Evolutionary conservation across 2,797 vertebrate genomes (phyloP), one percentile per base, ranked within the genome.

Genomic region (Erethizon dorsatum): DNA sequence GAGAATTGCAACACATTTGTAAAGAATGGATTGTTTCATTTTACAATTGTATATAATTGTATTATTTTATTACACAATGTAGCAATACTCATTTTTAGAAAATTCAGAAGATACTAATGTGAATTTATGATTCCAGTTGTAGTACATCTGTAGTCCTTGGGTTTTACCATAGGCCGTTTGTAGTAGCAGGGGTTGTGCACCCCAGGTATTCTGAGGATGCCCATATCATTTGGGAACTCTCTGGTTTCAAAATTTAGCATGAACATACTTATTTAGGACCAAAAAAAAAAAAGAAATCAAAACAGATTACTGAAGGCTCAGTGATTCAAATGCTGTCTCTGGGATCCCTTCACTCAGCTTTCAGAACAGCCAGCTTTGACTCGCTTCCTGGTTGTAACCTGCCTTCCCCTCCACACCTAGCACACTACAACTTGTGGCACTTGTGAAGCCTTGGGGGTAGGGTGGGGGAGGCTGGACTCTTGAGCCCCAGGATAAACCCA

Each of bases 21-120:
- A 78, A 87, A 50, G 26, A 77, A 28, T 50, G 24, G 26, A 77
- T 17, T 77, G 45, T 50, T 77, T 77, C 45, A 77, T 47, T 75
- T 75, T 31, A 31, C 28, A 83, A 83, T 88, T 86, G 50, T 92
- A 26, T 47, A 88, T 85, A 47, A 37, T 54, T 93, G 22, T 79
- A 57, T 90, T 77, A 75, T 93, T 87, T 82, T 93, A 87, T 71
- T 73, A 20, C 10, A 84, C 7, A 91, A 59, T 88, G 69, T 83
- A 78, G 63, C 82, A 65, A 50, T 37, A 59, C 22, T 86, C 61
- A 47, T 33, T 85, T 77, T 93, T 88, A 85, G 75, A 94, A 94
- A 86, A 82, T 92, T 90, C 83, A 59, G 41, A 92, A 45, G 47
- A 13, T 94, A 79, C 2, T 56, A 52, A 69, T 37, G 18, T 92